Base-by-base conservation (phyloP, 1,140 invertebrate species). In the Drosophila arawakana region DNA sequence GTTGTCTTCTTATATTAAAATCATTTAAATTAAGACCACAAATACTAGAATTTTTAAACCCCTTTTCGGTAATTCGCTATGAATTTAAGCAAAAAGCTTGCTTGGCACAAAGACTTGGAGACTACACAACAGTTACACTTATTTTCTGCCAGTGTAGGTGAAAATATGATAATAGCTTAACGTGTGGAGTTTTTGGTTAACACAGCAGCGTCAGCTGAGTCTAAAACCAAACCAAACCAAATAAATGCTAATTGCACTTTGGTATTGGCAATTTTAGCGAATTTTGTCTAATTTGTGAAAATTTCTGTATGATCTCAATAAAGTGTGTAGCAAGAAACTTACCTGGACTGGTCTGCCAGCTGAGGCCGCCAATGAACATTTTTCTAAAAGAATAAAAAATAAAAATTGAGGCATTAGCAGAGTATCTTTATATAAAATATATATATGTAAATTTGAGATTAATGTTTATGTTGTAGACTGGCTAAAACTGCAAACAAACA, bases 271-370 rank as follows among this genome's bases (percentile, higher is more conserved):
- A 61, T 47, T 61, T 73, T 88, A 57, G 47, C 83, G 41, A 11
- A 18, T 35, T 13, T 75, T 52, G 13, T 70, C 82, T 86, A 83
- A 88, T 89, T 89, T 73, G 10, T 30, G 4, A 3, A 9, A 58
- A 46, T 47, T 60, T 52, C 61, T 35, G 25, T 30, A 30, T 5
- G 25, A 30, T 5, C 25, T 30, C 4, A 6, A 30, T 3, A 59
- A 25, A 54, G 60, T 76, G 57, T 59, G 43, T 13, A 57, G 7
- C 49, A 52, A 70, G 62, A 73, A 35, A 90, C 96, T 96, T 95
- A 99, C 98, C 98, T 96, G 98, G 98, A 95, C 98, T 98, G 91
- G 98, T 99, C 95, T 99, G 98, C 98, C 98, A 99, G 94, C 98
- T 99, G 90, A 99, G 96, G 89, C 98, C 98, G 92, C 98, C 98